These are phyloP conservation scores for Oncorhynchus kisutch DNA, from an alignment of 2,113 vertebrate genomes.

Conservation along the genomic window DNA sequence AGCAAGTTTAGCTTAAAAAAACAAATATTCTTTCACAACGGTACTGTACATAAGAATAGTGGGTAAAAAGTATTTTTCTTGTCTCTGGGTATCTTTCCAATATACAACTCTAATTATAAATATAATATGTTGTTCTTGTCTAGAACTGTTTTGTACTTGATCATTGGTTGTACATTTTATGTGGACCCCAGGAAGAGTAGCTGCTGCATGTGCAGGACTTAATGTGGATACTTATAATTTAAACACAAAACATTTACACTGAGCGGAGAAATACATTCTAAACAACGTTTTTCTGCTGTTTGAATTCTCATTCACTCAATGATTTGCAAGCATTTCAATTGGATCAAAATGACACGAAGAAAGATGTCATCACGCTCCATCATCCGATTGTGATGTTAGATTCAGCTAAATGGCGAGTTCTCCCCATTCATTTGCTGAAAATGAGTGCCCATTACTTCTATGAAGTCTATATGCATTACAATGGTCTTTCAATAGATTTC, in stretches of 20 bases:
- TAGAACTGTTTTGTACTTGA: too few relatives aligned
- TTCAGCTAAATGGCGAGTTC: not conserved
- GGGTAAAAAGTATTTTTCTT: too few relatives aligned
- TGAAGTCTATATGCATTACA: not conserved
- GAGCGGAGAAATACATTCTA: slow-evolving; percentile 10
- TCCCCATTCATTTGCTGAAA: slow-evolving; percentile 1
- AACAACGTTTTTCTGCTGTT: slow-evolving; percentile 2
- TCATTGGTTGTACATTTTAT: too few relatives aligned
- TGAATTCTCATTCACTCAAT: slow-evolving; percentile 28
- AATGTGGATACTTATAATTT: not conserved
- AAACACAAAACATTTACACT: not conserved
- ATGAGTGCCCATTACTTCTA: not conserved
- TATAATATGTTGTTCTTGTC: too few relatives aligned
- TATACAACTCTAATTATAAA: too few relatives aligned
- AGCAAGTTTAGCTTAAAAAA: too few relatives aligned
- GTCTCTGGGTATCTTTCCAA: too few relatives aligned
- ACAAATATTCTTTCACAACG: too few relatives aligned
- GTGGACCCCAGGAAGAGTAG: too few relatives aligned
- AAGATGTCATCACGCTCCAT: not conserved
- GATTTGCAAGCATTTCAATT: slow-evolving; percentile 10
- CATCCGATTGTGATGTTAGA: not conserved
- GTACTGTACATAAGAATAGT: too few relatives aligned
- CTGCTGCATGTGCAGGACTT: too few relatives aligned
- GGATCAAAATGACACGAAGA: not conserved
- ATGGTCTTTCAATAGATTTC: slow-evolving; percentile 3